Evolutionary conservation across 2,888 invertebrate species (phyloP).

Genomic region (Eledone cirrhosa): DNA sequence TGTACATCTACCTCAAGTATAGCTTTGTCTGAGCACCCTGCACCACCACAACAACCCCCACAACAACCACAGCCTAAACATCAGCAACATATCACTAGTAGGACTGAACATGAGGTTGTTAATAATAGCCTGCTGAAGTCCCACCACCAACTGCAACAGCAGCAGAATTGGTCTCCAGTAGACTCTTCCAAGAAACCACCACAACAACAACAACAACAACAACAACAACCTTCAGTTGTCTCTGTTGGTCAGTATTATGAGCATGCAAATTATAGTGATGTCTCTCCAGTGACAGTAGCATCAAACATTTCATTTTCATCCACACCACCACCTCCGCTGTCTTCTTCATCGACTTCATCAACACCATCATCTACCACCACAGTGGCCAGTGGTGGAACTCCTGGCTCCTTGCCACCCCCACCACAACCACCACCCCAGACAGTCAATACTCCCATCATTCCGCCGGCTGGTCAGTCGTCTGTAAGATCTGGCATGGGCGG

Average conservation of each 20-base stretch:
- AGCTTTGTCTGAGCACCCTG: too few species aligned
- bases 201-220: not conserved
- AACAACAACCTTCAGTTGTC: not conserved
- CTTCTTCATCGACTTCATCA: not conserved
- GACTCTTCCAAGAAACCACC: not conserved
- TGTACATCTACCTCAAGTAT: too few species aligned
- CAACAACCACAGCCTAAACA: too few species aligned
- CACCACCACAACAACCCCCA: too few species aligned
- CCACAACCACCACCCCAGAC: not conserved
- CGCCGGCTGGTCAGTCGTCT: too few species aligned
- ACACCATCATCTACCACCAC: not conserved
- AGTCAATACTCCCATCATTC: not conserved
- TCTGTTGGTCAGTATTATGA: constrained; percentile 20
- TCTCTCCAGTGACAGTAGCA: not conserved
- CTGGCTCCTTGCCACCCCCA: not conserved
- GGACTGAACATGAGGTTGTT: too few species aligned
- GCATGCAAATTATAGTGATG: not conserved
- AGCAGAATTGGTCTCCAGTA: not conserved
- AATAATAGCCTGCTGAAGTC: too few species aligned
- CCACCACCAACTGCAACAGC: not conserved
- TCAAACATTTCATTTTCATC: constrained; percentile 11
- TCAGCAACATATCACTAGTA: too few species aligned
- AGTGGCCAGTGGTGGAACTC: not conserved
- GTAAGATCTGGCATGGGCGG: not conserved
- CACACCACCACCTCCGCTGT: not conserved